Base-by-base conservation (phyloP, 2,113 vertebrate species). In the Oxygymnocypris stewartii region DNA sequence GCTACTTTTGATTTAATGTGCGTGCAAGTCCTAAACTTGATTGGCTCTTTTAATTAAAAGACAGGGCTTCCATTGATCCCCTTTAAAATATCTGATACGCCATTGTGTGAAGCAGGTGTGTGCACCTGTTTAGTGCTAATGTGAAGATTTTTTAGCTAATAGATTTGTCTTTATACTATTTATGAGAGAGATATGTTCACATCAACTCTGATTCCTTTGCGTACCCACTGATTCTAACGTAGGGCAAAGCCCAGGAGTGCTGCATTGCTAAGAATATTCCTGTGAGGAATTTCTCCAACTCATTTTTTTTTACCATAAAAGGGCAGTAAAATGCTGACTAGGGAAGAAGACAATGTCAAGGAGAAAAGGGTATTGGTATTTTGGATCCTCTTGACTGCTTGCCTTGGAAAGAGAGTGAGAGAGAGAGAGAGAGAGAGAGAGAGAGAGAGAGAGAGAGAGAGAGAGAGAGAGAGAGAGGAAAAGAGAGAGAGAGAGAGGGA, bases 311-410 rank as follows among this genome's bases (percentile, higher is more conserved):
- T 94, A 95, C 96, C 96, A 96, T 96, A 96, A 96, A 96, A 96
- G 95, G 96, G 91, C 95, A 96, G 94, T 94, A 95, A 95, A 96
- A 95, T 95, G 96, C 96, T 96, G 96, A 96, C 95, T 96, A 95
- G 93, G n/a, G 94, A 95, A 90, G 96, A 96, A 96, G 96, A 96
- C 96, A 96, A 96, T 96, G 96, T 96, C 95, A 96, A 96, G 96
- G 96, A 96, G 96, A 97, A 96, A 97, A 96, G 96, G 96, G 96
- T 96, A 96, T 95, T 96, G 96, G 96, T 96, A 97, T 97, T 96
- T 96, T 96, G 96, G 96, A 97, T 96, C 94, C 96, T 96, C 96
- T 96, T 96, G 95, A 96, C 95, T 95, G 95, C 94, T 96, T 94
- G 94, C 94, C 96, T 97, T 96, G 96, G 96, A 96, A 96, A 86